Evolutionary conservation across 2,888 invertebrate species (phyloP), one percentile per base, ranked within the genome.

Genomic region (Esperia sulphurella): DNA sequence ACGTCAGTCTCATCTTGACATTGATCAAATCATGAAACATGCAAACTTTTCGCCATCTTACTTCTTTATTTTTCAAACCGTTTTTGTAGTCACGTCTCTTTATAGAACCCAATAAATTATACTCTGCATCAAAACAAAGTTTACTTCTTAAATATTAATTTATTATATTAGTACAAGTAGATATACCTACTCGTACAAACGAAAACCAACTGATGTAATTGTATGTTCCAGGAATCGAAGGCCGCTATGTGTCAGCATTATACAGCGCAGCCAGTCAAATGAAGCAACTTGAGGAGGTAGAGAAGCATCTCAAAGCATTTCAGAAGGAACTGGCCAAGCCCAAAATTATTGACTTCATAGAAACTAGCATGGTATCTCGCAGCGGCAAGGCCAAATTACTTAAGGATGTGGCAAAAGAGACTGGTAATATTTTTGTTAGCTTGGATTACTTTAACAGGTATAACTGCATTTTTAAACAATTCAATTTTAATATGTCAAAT

Each of bases 231-330:
- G 85, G 85, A 39, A 58, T 81, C 14, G 82, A 82, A 64, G 86
- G 86, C 0, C 72, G 81, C 1, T 87, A 85, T 42, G 84, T 84
- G 4, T 53, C 77, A 3, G 84, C 86, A 1, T 54, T 87, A 1
- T 87, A 78, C 50, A 81, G 82, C 35, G 85, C 83, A 4, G 75
- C 78, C 21, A 46, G 61, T 1, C 68, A 83, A 54, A 68, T 58
- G 63, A 71, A 77, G 0, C 64, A 86, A 49, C 48, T 85, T 1
- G 79, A 85, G 0, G 61, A 68, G 8, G 75, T 75, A 1, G 84
- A 84, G 46, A 65, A 73, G 54, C 56, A 73, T 57, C 56, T 86
- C 0, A 58, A 59, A 12, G 43, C 8, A 0, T 46, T 86, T 2
- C 68, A 69, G 46, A 72, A 71, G 42, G 64, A 70, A 49, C 57